phyloP scores from a whole-genome alignment of 1,140 invertebrate species.

The Nasonia giraulti region DNA sequence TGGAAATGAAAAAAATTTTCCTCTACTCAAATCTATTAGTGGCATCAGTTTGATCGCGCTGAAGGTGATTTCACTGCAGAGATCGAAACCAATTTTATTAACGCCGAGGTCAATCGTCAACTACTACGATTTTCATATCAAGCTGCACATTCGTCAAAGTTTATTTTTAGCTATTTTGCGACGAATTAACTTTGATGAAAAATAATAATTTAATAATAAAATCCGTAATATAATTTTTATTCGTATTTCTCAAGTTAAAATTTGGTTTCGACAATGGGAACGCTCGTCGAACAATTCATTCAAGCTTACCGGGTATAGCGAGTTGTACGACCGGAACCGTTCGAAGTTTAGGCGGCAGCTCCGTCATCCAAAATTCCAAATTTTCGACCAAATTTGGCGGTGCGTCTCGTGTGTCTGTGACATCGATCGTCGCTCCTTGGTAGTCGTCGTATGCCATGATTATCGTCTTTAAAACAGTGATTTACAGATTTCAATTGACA shows the following conservation, averaged over 20 bases:
- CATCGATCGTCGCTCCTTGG: not conserved
- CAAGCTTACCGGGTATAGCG: not conserved
- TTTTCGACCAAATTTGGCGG: not conserved
- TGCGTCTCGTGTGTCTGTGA: not conserved
- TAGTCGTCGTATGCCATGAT: not conserved
- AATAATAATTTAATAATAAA: too few species aligned
- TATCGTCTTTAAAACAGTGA: not conserved
- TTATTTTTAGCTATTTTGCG: not conserved
- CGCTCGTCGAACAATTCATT: not conserved
- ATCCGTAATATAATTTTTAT: too few species aligned
- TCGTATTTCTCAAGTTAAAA: too few species aligned
- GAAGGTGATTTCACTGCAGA: not conserved
- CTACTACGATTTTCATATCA: not conserved
- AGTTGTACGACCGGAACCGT: not conserved
- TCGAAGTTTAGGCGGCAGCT: not conserved
- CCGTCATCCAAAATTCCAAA: constrained; percentile 1
- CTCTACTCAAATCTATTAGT: too few species aligned
- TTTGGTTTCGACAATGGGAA: not conserved
- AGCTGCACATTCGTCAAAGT: not conserved
- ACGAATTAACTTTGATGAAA: too few species aligned
- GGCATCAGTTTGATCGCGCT: not conserved
- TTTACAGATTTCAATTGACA: too few species aligned
- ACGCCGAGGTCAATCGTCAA: not conserved
- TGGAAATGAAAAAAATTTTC: too few species aligned
- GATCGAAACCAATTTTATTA: not conserved